Base-by-base conservation (phyloP, 2,113 vertebrate genomes). In the Brienomyrus longianalis region DNA sequence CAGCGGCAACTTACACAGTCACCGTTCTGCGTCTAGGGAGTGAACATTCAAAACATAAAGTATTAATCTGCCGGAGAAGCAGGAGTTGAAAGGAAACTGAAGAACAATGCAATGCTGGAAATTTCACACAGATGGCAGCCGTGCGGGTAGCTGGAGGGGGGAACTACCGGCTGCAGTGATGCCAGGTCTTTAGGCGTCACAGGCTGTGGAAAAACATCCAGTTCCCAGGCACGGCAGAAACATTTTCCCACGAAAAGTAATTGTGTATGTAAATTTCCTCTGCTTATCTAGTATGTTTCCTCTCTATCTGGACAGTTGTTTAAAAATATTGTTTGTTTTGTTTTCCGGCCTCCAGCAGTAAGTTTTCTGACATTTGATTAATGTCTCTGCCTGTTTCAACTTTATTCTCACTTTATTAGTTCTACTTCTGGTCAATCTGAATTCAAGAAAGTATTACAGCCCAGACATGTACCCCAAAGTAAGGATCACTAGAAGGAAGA, bases 91-190 rank as follows among this genome's bases (percentile, higher is more conserved):
- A 94, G 95, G 95, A 96, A 96, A 86, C 93, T 43, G 77, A 83
- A 91, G 92, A 96, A 96, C 95, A 96, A 96, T 96, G 95, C 90
- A 92, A 92, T 90, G 91, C 91, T 93, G 92, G 92, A 92, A 90
- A 93, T 91, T 93, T 94, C 91, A 80, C 86, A 85, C 89, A 89
- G 87, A 43, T 54, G 54, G 54, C 19, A 45, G 21, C 87, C 35
- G 87, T 43, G 31, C 0, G 56, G 54, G 52, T 85, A 89, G 90
- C 90, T 93, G 93, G 94, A 94, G 94, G 93, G 89, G 93, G 93
- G 92, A 92, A 91, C 89, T 45, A 83, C 91, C 83, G 85, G 91
- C 90, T 90, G 83, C 92, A 88, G 90, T 43, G 86, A 90, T 93
- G 89, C 90, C 90, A 87, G 91, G 90, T 91, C 56, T 85, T 86